phyloP scores from a whole-genome alignment of 2,888 invertebrate species.

The Zeuzera pyrina region DNA sequence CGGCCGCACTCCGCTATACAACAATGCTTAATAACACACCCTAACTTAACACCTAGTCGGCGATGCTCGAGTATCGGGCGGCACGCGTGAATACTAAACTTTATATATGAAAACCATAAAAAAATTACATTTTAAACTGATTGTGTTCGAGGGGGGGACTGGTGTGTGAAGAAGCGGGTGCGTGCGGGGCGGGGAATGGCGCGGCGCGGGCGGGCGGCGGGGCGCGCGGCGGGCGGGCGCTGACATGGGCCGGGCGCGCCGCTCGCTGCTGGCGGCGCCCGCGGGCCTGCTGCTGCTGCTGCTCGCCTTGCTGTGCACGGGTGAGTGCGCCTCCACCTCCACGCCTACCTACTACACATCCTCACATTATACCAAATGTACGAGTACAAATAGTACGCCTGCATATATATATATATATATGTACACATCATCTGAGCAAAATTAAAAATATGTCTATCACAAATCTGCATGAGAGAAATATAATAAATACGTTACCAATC shows the following conservation, averaged over 20 bases:
- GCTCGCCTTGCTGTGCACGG: conserved; percentile 60
- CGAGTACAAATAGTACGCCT: no score
- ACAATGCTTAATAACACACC: conserved; percentile 68
- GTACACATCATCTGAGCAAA: no score
- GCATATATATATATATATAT: no score
- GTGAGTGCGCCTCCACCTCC: conserved; percentile 37
- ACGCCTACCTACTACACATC: no score
- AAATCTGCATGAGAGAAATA: conserved; percentile 3
- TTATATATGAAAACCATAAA: conserved; percentile 61
- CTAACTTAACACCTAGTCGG: conserved; percentile 53
- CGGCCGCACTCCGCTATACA: conserved; percentile 70
- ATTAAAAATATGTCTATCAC: no score
- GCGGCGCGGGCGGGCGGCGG: conserved; percentile 45
- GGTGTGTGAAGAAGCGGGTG: conserved; percentile 22
- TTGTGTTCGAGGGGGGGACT: conserved; percentile 45
- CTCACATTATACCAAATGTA: no score
- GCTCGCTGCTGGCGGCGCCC: conserved; percentile 69
- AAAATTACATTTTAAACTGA: conserved; percentile 51
- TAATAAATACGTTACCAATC: no score
- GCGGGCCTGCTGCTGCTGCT: conserved; percentile 62
- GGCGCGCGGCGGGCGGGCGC: conserved; percentile 58
- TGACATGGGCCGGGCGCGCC: conserved; percentile 71
- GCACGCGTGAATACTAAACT: conserved; percentile 55
- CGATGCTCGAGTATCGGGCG: conserved; percentile 60
- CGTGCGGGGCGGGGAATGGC: conserved; percentile 41